phyloP scores from a whole-genome alignment of 92 coral and sea anemone genomes.

The Zoanthus gigantus region DNA sequence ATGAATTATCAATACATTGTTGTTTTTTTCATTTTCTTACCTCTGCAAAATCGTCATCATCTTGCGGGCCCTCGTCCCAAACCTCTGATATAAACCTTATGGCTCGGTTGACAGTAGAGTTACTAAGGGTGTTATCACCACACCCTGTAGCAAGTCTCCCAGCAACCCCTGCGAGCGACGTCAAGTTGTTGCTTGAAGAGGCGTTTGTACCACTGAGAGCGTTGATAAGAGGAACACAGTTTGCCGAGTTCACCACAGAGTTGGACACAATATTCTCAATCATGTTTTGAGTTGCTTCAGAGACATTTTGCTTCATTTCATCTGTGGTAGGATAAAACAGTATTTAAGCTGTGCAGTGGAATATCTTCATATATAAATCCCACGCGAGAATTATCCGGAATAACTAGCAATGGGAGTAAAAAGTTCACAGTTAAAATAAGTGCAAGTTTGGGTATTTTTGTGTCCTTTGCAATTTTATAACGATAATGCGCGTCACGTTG shows the following conservation, averaged over 20 bases:
- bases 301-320: slow-evolving; percentile 45
- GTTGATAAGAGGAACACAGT: slow-evolving; percentile 44
- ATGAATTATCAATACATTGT: no score
- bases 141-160: slow-evolving; percentile 34
- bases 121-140: slow-evolving; percentile 24
- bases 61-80: slow-evolving; percentile 32
- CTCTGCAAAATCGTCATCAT: slow-evolving; percentile 21
- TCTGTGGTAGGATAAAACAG: slow-evolving; percentile 17
- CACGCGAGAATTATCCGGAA: not conserved
- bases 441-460: no score
- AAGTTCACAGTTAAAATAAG: no score
- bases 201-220: slow-evolving; percentile 44
- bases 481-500: no score
- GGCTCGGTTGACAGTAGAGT: slow-evolving; percentile 11
- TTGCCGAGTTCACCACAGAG: slow-evolving; percentile 41
- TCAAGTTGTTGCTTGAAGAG: slow-evolving; percentile 18
- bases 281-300: slow-evolving; percentile 44
- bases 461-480: no score
- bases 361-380: not conserved
- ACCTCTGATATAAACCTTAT: slow-evolving; percentile 7
- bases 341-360: not conserved
- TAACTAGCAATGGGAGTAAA: not conserved
- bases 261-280: slow-evolving; percentile 18
- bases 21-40: not conserved
- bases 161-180: slow-evolving; percentile 13